Percentiles rank a stretch among this genome's conserved stretches.
These are phyloP conservation scores for Ferrisia virgata DNA, from an alignment of 2,888 invertebrate genomes.

Conservation along the genomic window DNA sequence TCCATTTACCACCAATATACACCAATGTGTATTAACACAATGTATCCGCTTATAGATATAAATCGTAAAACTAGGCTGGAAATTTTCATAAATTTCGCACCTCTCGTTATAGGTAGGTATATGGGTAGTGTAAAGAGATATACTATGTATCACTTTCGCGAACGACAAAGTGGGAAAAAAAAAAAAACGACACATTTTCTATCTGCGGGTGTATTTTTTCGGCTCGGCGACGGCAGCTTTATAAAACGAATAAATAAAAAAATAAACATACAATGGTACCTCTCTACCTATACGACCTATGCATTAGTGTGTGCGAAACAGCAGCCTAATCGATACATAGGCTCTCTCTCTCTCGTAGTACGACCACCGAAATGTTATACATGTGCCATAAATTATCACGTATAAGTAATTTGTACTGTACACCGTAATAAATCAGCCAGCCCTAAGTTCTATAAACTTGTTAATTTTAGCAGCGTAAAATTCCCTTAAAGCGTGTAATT, in stretches of 20 bases:
- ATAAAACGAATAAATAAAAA: not conserved
- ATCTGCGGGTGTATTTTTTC: no score
- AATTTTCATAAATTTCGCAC: not conserved
- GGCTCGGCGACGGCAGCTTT: not conserved
- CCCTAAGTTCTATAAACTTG: slow-evolving; percentile 26
- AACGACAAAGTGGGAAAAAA: no score
- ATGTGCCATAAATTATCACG: slow-evolving; percentile 12
- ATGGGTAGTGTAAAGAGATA: no score
- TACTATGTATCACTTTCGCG: no score
- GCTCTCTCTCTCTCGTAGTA: not conserved
- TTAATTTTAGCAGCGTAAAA: slow-evolving; percentile 25
- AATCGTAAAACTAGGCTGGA: not conserved
- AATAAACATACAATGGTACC: not conserved
- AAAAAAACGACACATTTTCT: no score
- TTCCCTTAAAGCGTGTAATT: slow-evolving; percentile 27
- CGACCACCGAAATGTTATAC: not conserved
- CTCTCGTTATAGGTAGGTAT: no score
- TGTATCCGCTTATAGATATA: not conserved
- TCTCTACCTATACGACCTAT: not conserved
- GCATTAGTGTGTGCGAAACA: not conserved
- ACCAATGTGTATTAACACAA: not conserved
- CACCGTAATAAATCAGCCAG: slow-evolving; percentile 21
- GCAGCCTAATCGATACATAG: not conserved
- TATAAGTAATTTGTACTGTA: slow-evolving; percentile 23
- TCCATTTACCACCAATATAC: not conserved